Conservation (phyloP, 2,797 vertebrate genomes). For the Gadopsis bispinosus region DNA sequence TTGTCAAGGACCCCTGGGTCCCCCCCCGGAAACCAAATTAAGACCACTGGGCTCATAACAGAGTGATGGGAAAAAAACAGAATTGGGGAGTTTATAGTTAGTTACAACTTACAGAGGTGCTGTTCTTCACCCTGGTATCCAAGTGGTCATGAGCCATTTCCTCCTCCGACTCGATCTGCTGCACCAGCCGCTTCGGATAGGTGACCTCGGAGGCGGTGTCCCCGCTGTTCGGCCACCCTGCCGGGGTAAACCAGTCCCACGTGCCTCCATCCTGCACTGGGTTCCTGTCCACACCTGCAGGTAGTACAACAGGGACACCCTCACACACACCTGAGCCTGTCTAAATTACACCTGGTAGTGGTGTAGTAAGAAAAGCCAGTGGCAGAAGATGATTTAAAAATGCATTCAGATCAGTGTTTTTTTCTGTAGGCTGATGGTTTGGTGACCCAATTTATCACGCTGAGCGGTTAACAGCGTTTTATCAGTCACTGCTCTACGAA, state of each 20-base stretch:
- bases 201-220: slow-evolving; percentile 83
- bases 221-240: slow-evolving; percentile 65
- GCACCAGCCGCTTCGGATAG: slow-evolving; percentile 89
- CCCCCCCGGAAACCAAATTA: neutral
- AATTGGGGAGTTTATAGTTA: neutral
- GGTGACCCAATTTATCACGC: slow-evolving; percentile 56
- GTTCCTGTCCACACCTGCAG: slow-evolving; percentile 77
- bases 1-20: slow-evolving; percentile 6
- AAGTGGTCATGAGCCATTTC: slow-evolving; percentile 87
- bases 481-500: neutral
- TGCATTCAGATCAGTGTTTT: neutral
- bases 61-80: slow-evolving; percentile 1
- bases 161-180: slow-evolving; percentile 85
- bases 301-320: slow-evolving; percentile 35
- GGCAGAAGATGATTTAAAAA: neutral
- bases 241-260: slow-evolving; percentile 80
- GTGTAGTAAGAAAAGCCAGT: neutral
- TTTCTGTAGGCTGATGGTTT: neutral
- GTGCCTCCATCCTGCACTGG: slow-evolving; percentile 71
- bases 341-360: neutral
- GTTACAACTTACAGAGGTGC: slow-evolving; percentile 78
- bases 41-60: neutral
- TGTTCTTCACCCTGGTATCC: slow-evolving; percentile 91
- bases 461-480: neutral
- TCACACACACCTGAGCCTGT: slow-evolving; percentile 12